Conservation (phyloP, 2,888 invertebrate species). For the Xiphydria camelus region DNA sequence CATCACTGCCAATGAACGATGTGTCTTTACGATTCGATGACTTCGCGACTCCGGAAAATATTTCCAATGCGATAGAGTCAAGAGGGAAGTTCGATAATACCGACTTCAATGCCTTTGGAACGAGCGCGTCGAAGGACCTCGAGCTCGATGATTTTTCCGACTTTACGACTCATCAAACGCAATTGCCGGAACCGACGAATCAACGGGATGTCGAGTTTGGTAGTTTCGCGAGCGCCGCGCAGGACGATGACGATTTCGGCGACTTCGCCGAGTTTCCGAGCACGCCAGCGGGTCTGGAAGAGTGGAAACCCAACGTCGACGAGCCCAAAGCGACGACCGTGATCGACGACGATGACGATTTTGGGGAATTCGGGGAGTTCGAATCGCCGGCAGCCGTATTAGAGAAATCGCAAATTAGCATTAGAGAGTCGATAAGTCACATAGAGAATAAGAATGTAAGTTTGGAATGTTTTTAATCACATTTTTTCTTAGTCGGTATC, state of each 20-base stretch:
- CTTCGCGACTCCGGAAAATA: too few species aligned
- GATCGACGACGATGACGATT: conserved; percentile 54
- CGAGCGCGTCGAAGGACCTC: too few species aligned
- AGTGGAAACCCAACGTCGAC: conserved; percentile 30
- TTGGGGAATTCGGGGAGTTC: conserved; percentile 60
- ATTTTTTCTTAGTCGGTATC: too few species aligned
- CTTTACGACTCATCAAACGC: too few species aligned
- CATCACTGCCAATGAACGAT: conserved; percentile 29
- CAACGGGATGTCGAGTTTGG: conserved; percentile 20
- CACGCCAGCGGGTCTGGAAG: conserved; percentile 17
- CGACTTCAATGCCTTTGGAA: too few species aligned
- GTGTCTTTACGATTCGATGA: conserved; percentile 9
- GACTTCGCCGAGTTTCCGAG: conserved; percentile 56
- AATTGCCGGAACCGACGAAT: too few species aligned
- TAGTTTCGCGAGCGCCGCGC: conserved; percentile 12
- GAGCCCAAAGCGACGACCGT: too few species aligned
- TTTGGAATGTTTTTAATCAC: conserved; percentile 23
- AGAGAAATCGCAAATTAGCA: conserved; percentile 35
- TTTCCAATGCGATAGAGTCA: too few species aligned
- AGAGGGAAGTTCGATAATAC: too few species aligned
- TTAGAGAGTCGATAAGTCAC: conserved; percentile 46
- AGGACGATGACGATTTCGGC: conserved; percentile 54
- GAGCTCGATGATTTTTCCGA: too few species aligned
- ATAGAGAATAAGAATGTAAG: conserved; percentile 53
- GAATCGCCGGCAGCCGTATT: conserved; percentile 50